Evolutionary conservation across 2,888 invertebrate genomes (phyloP), one percentile per base, ranked within the genome.

Genomic region (Tinea semifulvella): DNA sequence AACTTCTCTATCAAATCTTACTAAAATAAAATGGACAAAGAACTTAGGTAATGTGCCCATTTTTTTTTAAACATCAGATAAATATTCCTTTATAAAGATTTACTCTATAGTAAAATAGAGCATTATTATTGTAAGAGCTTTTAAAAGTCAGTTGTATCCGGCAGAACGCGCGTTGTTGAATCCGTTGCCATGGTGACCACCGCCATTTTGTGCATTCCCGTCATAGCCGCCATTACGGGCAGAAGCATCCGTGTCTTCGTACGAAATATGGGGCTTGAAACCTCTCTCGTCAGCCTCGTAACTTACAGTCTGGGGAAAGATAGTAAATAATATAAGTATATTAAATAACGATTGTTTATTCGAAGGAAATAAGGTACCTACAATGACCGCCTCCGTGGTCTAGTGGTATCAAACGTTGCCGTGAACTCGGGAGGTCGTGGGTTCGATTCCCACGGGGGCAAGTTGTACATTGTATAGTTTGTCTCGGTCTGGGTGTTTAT

Each of bases 251-350:
- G 82, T 62, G 38, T 86, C 85, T 56, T 88, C 85, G 59, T 88
- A 89, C 2, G 85, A 82, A 48, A 88, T 84, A 50, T 83, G 84
- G 10, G 88, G 88, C 48, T 85, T 84, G 67, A 85, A 88, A 1
- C 88, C 88, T 43, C 84, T 74, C 54, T 84, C 82, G 51, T 88
- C 87, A 3, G 88, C 88, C 55, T 86, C 85, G 66, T 88, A 88
- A 53, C 83, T 85, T 4, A 88, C 88, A 46, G 86, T 85, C 79
- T 85, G 80, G 3, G 55, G 54, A 46, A 46, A 5, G 42, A 31
- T 14, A 2, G 3, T 11, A 31, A 40, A 22, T 42, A 40, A n/a
- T 19, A 42, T 3, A 42, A 13, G 8, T 22, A 13, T 13, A 4
- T 3, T 20, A 25, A 3, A 6, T 42, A 13, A 2, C 6, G 6